Evolutionary conservation across 2,888 invertebrate genomes (phyloP).

Genomic region (Ormyrus nitidulus): DNA sequence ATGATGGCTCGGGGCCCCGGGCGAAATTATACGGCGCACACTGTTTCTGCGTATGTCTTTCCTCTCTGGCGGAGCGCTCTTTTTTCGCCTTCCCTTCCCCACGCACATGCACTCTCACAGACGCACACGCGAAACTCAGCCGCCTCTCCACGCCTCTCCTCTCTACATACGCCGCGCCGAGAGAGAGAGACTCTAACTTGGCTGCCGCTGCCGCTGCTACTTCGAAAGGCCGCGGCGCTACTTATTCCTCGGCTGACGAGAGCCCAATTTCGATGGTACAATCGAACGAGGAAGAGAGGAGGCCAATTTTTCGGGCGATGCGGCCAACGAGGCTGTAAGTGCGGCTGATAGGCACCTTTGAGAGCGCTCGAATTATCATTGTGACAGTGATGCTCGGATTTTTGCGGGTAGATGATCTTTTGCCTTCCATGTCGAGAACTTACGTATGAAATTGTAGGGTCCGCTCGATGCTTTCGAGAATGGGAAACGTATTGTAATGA

Average conservation of each 20-base stretch:
- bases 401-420: too few relatives aligned
- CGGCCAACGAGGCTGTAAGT: too few relatives aligned
- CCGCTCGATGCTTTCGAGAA: too few relatives aligned
- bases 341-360: too few relatives aligned
- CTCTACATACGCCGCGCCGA: neutral
- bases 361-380: too few relatives aligned
- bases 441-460: too few relatives aligned
- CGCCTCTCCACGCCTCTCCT: neutral
- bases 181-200: neutral
- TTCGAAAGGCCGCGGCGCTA: conserved; percentile 3
- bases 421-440: too few relatives aligned
- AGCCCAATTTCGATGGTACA: conserved; percentile 34
- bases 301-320: conserved; percentile 15
- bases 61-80: conserved; percentile 50
- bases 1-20: conserved; percentile 63
- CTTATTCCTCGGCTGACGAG: conserved; percentile 22
- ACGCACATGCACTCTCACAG: neutral
- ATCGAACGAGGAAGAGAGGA: conserved; percentile 11
- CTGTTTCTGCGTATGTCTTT: conserved; percentile 63
- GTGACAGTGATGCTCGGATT: too few relatives aligned
- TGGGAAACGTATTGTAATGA: too few relatives aligned
- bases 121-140: neutral
- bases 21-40: conserved; percentile 72
- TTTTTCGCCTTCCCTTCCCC: conserved; percentile 13
- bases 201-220: neutral